Percentiles rank a stretch among this genome's conserved stretches.
These are phyloP conservation scores for Subanguina moxae DNA, from an alignment of 1,140 invertebrate species.

Conservation along the genomic window DNA sequence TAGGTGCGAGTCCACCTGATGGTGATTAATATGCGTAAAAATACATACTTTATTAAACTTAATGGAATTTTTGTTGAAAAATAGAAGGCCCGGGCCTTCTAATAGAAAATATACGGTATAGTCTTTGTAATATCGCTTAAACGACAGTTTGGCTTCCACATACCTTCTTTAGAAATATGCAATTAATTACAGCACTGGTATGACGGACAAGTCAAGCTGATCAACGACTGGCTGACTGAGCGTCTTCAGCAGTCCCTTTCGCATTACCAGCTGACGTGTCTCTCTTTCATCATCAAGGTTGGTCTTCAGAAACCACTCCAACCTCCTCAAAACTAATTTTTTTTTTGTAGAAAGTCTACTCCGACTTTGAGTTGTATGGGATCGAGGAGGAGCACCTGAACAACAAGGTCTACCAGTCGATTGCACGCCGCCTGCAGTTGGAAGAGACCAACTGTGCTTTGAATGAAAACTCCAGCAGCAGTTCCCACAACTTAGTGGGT, in stretches of 20 bases:
- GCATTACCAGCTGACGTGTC: constrained; percentile 90
- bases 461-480: constrained; percentile 28
- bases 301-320: constrained; percentile 49
- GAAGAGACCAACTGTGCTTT: constrained; percentile 74
- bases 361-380: constrained; percentile 96
- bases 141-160: too few species aligned
- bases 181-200: constrained; percentile 77
- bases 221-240: constrained; percentile 90
- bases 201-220: constrained; percentile 82
- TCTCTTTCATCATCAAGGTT: constrained; percentile 91
- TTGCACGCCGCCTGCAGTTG: constrained; percentile 86
- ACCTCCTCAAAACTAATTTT: too few species aligned
- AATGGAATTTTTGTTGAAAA: too few species aligned
- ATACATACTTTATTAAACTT: too few species aligned
- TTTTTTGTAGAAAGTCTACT: constrained; percentile 82
- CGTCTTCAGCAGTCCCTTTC: constrained; percentile 87
- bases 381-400: constrained; percentile 96
- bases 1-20: too few species aligned
- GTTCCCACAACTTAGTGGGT: constrained; percentile 11
- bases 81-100: too few species aligned
- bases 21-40: too few species aligned
- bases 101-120: too few species aligned
- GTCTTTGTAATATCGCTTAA: too few species aligned
- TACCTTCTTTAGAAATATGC: too few species aligned
- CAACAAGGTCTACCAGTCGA: constrained; percentile 88